These are phyloP conservation scores for Muscidifurax raptorellus DNA, from an alignment of 1,140 invertebrate species.

Conservation along the genomic window DNA sequence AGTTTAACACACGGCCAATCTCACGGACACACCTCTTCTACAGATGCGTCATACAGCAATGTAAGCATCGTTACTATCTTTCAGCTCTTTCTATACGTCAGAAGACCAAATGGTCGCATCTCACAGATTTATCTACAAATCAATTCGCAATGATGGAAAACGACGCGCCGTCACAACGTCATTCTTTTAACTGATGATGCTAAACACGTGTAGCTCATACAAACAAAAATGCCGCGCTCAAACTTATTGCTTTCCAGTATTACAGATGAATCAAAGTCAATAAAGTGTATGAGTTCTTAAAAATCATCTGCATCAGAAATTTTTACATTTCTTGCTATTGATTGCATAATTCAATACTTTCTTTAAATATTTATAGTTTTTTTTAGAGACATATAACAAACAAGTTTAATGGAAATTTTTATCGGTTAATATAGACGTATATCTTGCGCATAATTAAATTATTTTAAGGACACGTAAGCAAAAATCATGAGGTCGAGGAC, in stretches of 20 bases:
- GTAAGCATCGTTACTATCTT: slow-evolving; percentile 44
- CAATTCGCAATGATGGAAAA: background rate
- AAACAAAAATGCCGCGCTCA: background rate
- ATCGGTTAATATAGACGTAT: slow-evolving; percentile 57
- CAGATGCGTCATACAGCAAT: slow-evolving; percentile 46
- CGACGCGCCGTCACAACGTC: background rate
- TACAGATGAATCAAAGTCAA: no score
- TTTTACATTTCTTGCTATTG: no score
- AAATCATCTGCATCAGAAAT: no score
- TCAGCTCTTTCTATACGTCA: slow-evolving; percentile 40
- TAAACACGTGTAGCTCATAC: background rate
- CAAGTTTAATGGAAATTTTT: slow-evolving; percentile 58
- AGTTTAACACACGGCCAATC: slow-evolving; percentile 2
- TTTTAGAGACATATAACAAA: no score
- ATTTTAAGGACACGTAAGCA: background rate
- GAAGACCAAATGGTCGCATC: slow-evolving; percentile 17
- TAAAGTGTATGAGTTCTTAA: no score
- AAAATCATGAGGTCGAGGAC: slow-evolving; percentile 52
- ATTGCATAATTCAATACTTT: no score
- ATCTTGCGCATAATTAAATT: slow-evolving; percentile 27
- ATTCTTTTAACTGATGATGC: background rate
- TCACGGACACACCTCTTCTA: slow-evolving; percentile 53
- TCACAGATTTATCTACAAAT: slow-evolving; percentile 27
- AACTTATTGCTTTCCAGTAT: background rate
- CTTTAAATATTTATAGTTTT: no score